Conservation (phyloP, 2,888 invertebrate genomes). For the Eubasilissa splendida region DNA sequence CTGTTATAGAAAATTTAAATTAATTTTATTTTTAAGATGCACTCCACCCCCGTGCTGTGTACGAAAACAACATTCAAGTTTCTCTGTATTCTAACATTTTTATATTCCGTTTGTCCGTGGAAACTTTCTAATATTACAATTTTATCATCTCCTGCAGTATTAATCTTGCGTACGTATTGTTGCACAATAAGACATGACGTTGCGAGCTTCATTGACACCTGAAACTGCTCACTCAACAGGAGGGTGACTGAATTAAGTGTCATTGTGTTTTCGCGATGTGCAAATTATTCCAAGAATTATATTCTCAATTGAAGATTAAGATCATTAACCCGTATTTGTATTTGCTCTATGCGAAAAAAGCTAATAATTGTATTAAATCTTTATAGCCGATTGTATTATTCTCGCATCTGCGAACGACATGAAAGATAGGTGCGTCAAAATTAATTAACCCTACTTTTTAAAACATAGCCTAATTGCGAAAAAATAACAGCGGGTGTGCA, state of each 20-base stretch:
- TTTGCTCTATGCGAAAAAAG: neutral
- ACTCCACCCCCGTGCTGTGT: no score
- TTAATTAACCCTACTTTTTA: conserved; percentile 8
- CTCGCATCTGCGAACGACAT: neutral
- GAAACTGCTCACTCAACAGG: no score
- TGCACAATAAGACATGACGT: no score
- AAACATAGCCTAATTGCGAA: conserved; percentile 2
- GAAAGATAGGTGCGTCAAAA: neutral
- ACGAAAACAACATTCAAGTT: no score
- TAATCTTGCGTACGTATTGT: no score
- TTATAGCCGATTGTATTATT: neutral
- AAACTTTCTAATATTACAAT: no score
- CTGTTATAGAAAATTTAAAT: neutral
- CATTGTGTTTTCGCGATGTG: neutral
- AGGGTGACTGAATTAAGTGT: no score
- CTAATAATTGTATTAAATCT: neutral
- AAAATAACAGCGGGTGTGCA: conserved; percentile 21
- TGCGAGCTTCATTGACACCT: no score
- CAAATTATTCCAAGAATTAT: neutral
- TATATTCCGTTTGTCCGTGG: no score
- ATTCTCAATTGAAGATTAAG: neutral
- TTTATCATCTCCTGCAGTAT: no score
- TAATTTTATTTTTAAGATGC: no score
- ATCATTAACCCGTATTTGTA: neutral
- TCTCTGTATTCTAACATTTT: no score